Percentiles rank a stretch among this genome's conserved stretches.
Evolutionary conservation across 2,888 invertebrate genomes (phyloP).

Genomic region (Cyclophora albipunctata): DNA sequence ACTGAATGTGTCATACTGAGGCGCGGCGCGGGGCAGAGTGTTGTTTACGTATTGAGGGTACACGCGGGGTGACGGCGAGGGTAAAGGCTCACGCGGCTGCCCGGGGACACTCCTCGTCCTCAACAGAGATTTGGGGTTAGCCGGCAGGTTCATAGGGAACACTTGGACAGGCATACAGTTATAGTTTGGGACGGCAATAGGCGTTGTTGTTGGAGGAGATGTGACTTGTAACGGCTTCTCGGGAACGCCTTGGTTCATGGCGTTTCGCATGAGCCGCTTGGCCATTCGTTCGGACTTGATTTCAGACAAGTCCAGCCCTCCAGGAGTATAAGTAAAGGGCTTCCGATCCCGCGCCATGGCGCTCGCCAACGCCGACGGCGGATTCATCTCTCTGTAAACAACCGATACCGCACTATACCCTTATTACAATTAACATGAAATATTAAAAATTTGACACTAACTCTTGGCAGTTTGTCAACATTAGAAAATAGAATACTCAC

Average conservation of each 20-base stretch:
- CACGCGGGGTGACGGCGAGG: conserved; percentile 6
- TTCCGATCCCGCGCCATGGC: conserved; percentile 95
- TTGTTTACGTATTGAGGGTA: conserved; percentile 29
- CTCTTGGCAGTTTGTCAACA: conserved; percentile 65
- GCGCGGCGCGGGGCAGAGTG: conserved; percentile 18
- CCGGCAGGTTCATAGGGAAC: conserved; percentile 78
- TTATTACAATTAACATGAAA: conserved; percentile 28
- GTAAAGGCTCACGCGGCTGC: conserved; percentile 32
- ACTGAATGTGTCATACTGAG: conserved; percentile 30
- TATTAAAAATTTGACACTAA: conserved; percentile 26
- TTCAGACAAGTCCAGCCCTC: conserved; percentile 92
- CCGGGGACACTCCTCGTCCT: conserved; percentile 58
- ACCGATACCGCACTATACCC: conserved; percentile 16
- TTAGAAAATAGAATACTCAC: conserved; percentile 68
- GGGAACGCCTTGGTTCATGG: conserved; percentile 81
- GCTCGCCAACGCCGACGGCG: conserved; percentile 90
- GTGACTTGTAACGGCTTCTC: conserved; percentile 72
- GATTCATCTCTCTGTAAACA: conserved; percentile 74
- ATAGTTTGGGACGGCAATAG: conserved; percentile 56
- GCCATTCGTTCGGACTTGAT: conserved; percentile 94
- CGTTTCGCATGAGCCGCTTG: conserved; percentile 77
- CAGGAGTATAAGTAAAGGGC: conserved; percentile 96
- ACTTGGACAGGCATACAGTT: conserved; percentile 70
- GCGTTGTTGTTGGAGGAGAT: conserved; percentile 65
- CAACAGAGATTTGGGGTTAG: conserved; percentile 78